Percentiles rank a stretch among this genome's conserved stretches.
Evolutionary conservation across 2,797 vertebrate species (phyloP).

Genomic region (Esox lucius): DNA sequence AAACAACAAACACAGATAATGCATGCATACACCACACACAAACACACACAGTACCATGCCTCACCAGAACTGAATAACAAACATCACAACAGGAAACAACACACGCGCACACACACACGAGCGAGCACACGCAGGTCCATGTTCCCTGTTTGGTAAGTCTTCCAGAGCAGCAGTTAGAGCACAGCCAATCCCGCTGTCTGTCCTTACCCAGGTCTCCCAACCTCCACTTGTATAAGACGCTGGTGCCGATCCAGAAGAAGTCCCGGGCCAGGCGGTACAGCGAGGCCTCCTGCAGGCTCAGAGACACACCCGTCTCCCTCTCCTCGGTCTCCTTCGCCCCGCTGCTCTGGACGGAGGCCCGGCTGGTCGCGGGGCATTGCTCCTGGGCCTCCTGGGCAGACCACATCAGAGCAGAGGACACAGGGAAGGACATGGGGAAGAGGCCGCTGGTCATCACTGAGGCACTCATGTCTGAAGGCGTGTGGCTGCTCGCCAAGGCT

Average conservation of each 20-base stretch:
- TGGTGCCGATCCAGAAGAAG: slow-evolving; percentile 84
- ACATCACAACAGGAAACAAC: not conserved
- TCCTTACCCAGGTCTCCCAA: slow-evolving; percentile 70
- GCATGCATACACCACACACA: not conserved
- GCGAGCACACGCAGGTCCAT: not conserved
- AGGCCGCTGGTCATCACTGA: slow-evolving; percentile 42
- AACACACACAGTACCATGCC: not conserved
- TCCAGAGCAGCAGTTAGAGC: not conserved
- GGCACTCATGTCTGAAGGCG: slow-evolving; percentile 45
- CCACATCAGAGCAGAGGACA: slow-evolving; percentile 55
- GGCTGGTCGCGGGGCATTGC: slow-evolving; percentile 47
- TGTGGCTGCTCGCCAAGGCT: not conserved
- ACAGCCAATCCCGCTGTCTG: not conserved
- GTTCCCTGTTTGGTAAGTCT: not conserved
- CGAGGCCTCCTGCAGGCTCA: slow-evolving; percentile 60
- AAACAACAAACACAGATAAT: not conserved
- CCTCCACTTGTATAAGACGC: slow-evolving; percentile 79
- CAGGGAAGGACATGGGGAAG: slow-evolving; percentile 32
- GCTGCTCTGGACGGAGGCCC: slow-evolving; percentile 43
- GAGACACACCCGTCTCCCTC: slow-evolving; percentile 22
- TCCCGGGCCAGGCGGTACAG: slow-evolving; percentile 75
- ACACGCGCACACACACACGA: slow-evolving; percentile 13
- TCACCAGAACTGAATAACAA: not conserved
- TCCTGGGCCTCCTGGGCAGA: slow-evolving; percentile 23
- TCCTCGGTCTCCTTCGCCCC: slow-evolving; percentile 23